Percentiles rank a stretch among this genome's conserved stretches.
Conservation (phyloP, 2,113 vertebrate genomes). For the Cricetomys ansorgei region DNA sequence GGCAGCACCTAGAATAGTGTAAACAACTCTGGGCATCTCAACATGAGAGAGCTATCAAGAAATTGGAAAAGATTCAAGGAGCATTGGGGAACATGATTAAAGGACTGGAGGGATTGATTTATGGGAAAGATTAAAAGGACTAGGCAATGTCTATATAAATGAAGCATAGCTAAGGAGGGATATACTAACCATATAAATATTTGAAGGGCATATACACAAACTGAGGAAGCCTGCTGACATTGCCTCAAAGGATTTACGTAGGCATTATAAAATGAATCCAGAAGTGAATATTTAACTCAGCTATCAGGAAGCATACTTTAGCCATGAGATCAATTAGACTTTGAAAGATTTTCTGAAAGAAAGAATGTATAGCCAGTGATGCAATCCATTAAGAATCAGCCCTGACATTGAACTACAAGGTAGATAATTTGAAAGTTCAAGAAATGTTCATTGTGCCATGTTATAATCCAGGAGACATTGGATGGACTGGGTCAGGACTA, state of each 20-base stretch:
- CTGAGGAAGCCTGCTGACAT: conserved; percentile 17
- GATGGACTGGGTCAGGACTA: neutral
- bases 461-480: neutral
- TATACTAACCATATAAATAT: conserved; percentile 67
- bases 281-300: conserved; percentile 51
- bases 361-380: conserved; percentile 28
- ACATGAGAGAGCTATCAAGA: conserved; percentile 84
- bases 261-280: conserved; percentile 36
- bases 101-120: conserved; percentile 84
- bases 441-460: neutral
- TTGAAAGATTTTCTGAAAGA: conserved; percentile 45
- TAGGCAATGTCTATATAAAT: conserved; percentile 68
- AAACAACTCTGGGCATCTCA: conserved; percentile 83
- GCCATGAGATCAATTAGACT: conserved; percentile 64
- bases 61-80: conserved; percentile 85
- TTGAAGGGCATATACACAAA: conserved; percentile 52
- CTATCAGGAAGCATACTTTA: conserved; percentile 29
- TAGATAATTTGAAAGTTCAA: neutral
- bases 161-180: conserved; percentile 38
- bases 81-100: conserved; percentile 83
- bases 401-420: conserved; percentile 22
- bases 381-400: conserved; percentile 55
- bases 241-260: conserved; percentile 31
- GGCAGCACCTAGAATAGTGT: conserved; percentile 80
- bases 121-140: conserved; percentile 83